A percentile compares a stretch with the other conserved stretches of the same genome.
Conservation (phyloP, 2,113 vertebrate species). For the Triplophysa rosa region DNA sequence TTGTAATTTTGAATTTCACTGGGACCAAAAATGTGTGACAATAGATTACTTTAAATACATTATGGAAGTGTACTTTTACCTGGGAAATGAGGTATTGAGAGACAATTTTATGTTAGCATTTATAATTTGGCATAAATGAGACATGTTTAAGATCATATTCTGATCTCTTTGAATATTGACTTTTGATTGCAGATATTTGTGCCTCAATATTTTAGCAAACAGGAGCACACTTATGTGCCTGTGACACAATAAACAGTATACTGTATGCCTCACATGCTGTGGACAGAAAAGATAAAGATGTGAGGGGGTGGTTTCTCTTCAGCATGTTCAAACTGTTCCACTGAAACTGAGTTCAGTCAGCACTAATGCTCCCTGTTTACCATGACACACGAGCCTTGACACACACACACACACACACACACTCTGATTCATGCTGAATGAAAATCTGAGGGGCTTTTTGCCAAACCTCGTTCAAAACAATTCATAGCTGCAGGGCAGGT, state of each 20-base stretch:
- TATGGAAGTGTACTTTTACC: no score
- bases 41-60: no score
- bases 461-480: slow-evolving; percentile 23
- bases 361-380: neutral
- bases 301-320: slow-evolving; percentile 20
- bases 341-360: slow-evolving; percentile 8
- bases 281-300: neutral
- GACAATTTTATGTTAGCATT: no score
- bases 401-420: neutral
- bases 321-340: slow-evolving; percentile 28
- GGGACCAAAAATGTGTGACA: no score
- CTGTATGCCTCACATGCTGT: neutral
- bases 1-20: no score
- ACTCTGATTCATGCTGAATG: slow-evolving; percentile 8
- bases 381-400: neutral
- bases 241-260: neutral
- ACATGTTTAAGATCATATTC: no score
- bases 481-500: slow-evolving; percentile 25
- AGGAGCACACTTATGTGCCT: no score
- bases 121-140: no score
- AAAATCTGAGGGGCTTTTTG: neutral
- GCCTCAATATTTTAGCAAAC: no score
- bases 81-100: no score
- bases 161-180: no score
- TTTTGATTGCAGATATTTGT: no score